Evolutionary conservation across 2,797 vertebrate species (phyloP), one percentile per base, ranked within the genome.

Genomic region (Megalops cyprinoides): DNA sequence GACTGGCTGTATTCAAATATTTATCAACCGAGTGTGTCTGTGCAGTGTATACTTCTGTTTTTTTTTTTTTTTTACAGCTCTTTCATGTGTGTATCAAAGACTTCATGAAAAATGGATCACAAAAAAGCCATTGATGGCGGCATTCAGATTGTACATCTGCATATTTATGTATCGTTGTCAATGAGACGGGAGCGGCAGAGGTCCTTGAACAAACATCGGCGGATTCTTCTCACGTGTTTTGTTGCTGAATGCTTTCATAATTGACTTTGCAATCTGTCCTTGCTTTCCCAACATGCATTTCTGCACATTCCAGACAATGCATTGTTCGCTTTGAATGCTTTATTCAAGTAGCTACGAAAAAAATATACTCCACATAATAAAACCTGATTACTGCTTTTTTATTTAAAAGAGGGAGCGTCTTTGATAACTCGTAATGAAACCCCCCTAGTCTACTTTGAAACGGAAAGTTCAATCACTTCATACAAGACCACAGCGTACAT

Each of bases 31-130:
- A 58, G 44, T 51, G 79, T 49, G 73, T 14, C 55, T 74, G 79
- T 58, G 67, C 46, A 9, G 62, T 37, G 28, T 65, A 65, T 44
- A 60, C 71, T 56, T 80, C 79, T 79, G 71, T 60, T 80, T n/a
- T n/a, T 71, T 75, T 79, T 79, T 71, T 60, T 80, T n/a, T n/a
- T 71, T 75, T 79, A 74, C 74, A 46, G 71, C 44, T 74, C 42
- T 74, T 74, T 80, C 49, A 80, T 74, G 55, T 75, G 55, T 60
- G 28, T 48, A 74, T 75, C 69, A 74, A 75, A 75, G 79, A 28
- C 42, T 74, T 74, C 69, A 80, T 74, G 44, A 80, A 74, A 74
- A 80, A 75, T 80, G 71, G 74, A 80, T 74, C 51, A 80, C 28
- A 80, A 74, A 80, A 80, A 74, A 69, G 42, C 49, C 67, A 42